A percentile compares a stretch with the other conserved stretches of the same genome.
Evolutionary conservation across 37 sponge, comb jelly and placozoan species (phyloP).

Genomic region (Halichondria panicea): DNA sequence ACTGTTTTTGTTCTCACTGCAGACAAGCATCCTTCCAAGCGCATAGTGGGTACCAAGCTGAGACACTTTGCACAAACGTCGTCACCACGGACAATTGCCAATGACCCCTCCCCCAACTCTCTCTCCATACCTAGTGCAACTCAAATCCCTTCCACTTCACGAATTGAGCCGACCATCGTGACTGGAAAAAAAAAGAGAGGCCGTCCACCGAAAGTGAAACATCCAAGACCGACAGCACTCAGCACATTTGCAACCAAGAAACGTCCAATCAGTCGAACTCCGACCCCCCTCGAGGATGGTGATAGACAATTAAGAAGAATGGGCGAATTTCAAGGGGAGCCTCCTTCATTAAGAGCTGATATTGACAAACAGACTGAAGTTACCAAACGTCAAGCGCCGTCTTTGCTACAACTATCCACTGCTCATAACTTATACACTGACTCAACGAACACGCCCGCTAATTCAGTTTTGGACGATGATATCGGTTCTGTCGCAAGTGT

Average conservation of each 20-base stretch:
- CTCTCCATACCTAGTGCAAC: not conserved
- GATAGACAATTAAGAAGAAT: too few species aligned
- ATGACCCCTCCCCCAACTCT: not conserved
- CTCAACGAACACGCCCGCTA: not conserved
- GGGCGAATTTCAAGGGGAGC: too few species aligned
- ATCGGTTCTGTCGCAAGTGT: not conserved
- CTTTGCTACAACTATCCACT: too few species aligned
- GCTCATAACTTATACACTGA: too few species aligned
- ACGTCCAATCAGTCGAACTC: conserved; percentile 13
- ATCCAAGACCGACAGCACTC: conserved; percentile 18
- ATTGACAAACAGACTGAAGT: too few species aligned
- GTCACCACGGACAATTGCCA: conserved; percentile 3
- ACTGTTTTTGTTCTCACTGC: too few species aligned
- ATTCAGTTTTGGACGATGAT: not conserved
- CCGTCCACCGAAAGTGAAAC: not conserved
- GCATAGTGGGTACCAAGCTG: conserved; percentile 13
- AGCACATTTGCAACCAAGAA: conserved; percentile 36
- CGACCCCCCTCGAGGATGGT: not conserved
- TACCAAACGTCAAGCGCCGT: too few species aligned
- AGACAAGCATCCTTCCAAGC: too few species aligned
- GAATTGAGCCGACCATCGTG: not conserved
- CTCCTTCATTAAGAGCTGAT: too few species aligned
- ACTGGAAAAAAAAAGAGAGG: not conserved
- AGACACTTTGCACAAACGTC: conserved; percentile 35
- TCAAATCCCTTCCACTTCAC: not conserved